Evolutionary conservation across 2,797 vertebrate species (phyloP).

Genomic region (Phoeniculus purpureus): DNA sequence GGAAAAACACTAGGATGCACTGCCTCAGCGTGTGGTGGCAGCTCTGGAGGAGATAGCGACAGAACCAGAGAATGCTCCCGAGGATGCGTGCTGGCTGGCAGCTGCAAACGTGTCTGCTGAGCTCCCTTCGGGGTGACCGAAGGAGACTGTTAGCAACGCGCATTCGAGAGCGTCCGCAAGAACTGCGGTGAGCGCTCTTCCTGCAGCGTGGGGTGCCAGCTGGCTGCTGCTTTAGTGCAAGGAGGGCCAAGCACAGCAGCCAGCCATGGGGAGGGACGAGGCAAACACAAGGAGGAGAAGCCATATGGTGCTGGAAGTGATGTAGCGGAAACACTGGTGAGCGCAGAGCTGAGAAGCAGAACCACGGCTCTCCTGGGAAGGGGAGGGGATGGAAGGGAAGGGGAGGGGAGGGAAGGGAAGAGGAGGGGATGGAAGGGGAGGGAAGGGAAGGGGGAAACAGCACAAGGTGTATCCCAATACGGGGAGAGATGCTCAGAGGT

Average conservation of each 20-base stretch:
- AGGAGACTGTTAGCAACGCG: slow-evolving; percentile 27
- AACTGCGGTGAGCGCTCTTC: accelerated
- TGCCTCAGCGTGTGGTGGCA: not conserved
- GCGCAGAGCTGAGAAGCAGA: not conserved
- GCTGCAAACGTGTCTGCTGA: slow-evolving; percentile 44
- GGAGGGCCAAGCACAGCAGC: not conserved
- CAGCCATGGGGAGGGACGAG: not conserved
- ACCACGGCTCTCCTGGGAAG: accelerated
- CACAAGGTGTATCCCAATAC: not conserved
- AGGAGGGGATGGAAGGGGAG: no score
- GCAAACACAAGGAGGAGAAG: not conserved
- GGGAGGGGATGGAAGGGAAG: no score
- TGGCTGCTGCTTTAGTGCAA: not conserved
- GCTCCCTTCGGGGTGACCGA: slow-evolving; percentile 7
- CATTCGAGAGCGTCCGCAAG: not conserved
- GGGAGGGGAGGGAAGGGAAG: no score
- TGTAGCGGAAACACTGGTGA: not conserved
- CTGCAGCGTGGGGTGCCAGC: not conserved
- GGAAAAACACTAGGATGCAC: slow-evolving; percentile 26
- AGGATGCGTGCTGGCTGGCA: slow-evolving; percentile 15
- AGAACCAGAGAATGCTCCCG: slow-evolving; percentile 34
- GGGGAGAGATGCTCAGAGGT: not conserved
- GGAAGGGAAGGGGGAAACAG: not conserved
- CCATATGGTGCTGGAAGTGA: not conserved
- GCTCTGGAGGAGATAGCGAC: not conserved